Evolutionary conservation across 2,113 vertebrate genomes (phyloP).

Genomic region (Cyprinodon brontotheroides): DNA sequence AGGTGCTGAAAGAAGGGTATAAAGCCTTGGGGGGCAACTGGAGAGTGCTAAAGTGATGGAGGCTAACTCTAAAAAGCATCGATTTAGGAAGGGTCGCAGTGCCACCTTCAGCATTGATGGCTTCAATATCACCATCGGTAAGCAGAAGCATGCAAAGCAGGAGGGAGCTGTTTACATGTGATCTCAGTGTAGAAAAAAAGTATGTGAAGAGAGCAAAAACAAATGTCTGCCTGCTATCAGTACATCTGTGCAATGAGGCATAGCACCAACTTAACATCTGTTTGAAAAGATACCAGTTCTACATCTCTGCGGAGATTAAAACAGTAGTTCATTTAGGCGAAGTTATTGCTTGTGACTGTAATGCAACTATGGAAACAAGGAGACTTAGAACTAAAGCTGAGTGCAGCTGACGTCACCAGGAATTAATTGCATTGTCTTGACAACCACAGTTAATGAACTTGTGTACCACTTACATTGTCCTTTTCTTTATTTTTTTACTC

Average conservation of each 20-base stretch:
- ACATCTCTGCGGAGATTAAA: slow-evolving; percentile 38
- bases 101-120: slow-evolving; percentile 97
- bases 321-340: slow-evolving; percentile 53
- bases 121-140: slow-evolving; percentile 97
- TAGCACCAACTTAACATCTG: slow-evolving; percentile 15
- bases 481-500: slow-evolving; percentile 17
- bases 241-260: slow-evolving; percentile 27
- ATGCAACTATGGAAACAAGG: slow-evolving; percentile 68
- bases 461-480: slow-evolving; percentile 37
- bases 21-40: slow-evolving; percentile 24
- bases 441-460: slow-evolving; percentile 68
- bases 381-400: slow-evolving; percentile 42
- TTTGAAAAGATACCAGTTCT: slow-evolving; percentile 43
- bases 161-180: slow-evolving; percentile 29
- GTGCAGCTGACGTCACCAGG: slow-evolving; percentile 62
- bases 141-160: slow-evolving; percentile 51
- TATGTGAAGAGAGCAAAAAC: slow-evolving; percentile 21
- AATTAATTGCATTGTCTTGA: slow-evolving; percentile 69
- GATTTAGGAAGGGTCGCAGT: slow-evolving; percentile 93
- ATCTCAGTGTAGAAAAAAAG: slow-evolving; percentile 14
- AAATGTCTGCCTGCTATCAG: slow-evolving; percentile 24
- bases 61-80: slow-evolving; percentile 86
- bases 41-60: slow-evolving; percentile 81
- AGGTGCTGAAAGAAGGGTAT: slow-evolving; percentile 24
- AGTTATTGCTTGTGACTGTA: slow-evolving; percentile 54